A percentile compares a stretch with the other conserved stretches of the same genome.
phyloP scores from a whole-genome alignment of 2,797 vertebrate species.

The Myiothlypis chrysogaster region DNA sequence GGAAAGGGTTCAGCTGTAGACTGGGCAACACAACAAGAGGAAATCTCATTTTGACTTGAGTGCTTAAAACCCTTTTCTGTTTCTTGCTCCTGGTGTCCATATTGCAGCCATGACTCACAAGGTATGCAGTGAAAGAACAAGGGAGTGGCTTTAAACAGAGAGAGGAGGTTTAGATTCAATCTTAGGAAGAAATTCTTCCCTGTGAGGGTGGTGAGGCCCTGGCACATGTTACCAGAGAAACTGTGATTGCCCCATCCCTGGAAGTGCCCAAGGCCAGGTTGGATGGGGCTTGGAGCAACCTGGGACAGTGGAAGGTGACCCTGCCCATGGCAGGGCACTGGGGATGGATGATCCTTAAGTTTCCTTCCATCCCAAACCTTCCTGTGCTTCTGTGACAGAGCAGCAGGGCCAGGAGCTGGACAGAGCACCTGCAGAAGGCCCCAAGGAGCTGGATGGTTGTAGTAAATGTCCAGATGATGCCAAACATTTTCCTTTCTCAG shows the following conservation, averaged over 20 bases:
- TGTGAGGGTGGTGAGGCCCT: neutral
- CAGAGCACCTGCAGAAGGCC: neutral
- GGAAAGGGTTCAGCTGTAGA: neutral
- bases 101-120: accelerated
- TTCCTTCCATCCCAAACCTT: neutral
- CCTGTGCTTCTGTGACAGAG: neutral
- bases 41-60: neutral
- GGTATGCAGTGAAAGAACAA: neutral
- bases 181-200: neutral
- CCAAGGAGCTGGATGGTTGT: neutral
- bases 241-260: neutral
- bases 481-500: neutral
- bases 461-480: neutral
- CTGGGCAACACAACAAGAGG: neutral
- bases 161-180: neutral
- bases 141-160: neutral
- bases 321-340: neutral
- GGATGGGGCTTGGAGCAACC: accelerated
- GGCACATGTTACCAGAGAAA: neutral
- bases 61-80: neutral
- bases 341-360: accelerated
- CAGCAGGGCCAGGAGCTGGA: accelerated
- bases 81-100: accelerated
- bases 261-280: neutral
- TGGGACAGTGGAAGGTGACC: neutral